Evolutionary conservation across 2,113 vertebrate species (phyloP).

Genomic region (Phaethon lepturus): DNA sequence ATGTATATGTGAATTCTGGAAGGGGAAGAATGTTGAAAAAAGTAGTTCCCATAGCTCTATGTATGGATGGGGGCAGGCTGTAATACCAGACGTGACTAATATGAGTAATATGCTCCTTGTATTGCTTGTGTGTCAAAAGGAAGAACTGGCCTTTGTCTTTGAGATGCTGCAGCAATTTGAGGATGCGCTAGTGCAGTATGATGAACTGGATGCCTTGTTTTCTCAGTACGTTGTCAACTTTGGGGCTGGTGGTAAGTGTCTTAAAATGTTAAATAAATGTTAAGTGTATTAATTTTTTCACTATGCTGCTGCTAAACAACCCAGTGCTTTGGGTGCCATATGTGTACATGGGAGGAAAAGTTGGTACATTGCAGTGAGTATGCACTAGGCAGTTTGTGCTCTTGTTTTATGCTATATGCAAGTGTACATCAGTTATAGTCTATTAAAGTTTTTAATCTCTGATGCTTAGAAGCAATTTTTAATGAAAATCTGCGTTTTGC

Average conservation of each 20-base stretch:
- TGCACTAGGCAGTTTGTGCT: not conserved
- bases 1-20: not conserved
- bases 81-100: not conserved
- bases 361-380: not conserved
- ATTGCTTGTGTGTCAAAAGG: conserved; percentile 76
- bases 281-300: not conserved
- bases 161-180: conserved; percentile 99
- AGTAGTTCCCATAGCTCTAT: not conserved
- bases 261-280: not conserved
- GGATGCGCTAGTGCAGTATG: conserved; percentile 95
- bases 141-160: conserved; percentile 97
- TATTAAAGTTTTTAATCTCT: not conserved
- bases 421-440: not conserved
- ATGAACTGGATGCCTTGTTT: conserved; percentile 97
- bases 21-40: not conserved
- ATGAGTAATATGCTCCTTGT: not conserved
- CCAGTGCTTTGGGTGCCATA: not conserved
- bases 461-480: not conserved
- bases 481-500: not conserved
- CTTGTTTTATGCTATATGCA: not conserved
- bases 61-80: not conserved
- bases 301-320: not conserved
- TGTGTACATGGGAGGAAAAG: not conserved
- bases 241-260: conserved; percentile 90
- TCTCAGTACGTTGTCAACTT: conserved; percentile 98